A percentile compares a stretch with the other conserved stretches of the same genome.
Conservation (phyloP, 2,888 invertebrate species). For the Drosophila meridionalis region DNA sequence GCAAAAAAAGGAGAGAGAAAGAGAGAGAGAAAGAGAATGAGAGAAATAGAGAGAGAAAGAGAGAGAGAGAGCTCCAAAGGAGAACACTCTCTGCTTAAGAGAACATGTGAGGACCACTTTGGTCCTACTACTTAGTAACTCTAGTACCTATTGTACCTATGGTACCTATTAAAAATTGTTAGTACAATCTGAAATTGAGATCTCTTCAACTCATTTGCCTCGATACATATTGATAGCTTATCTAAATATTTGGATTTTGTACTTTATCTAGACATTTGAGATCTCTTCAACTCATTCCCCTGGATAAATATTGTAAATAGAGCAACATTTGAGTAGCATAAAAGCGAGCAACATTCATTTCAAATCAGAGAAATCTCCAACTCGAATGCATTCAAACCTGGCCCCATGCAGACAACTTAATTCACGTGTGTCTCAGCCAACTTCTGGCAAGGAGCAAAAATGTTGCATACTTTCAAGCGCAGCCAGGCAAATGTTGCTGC, state of each 20-base stretch:
- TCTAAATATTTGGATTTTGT: background rate
- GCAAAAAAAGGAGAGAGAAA: too few relatives aligned
- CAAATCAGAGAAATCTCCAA: background rate
- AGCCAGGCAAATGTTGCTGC: slow-evolving; percentile 9
- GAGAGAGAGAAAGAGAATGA: too few relatives aligned
- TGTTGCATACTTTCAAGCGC: slow-evolving; percentile 25
- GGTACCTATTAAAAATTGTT: background rate
- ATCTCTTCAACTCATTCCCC: too few relatives aligned
- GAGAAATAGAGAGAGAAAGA: too few relatives aligned
- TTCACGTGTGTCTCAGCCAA: background rate
- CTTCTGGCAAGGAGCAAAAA: background rate
- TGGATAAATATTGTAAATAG: too few relatives aligned
- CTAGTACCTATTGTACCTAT: background rate
- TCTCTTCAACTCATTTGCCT: background rate
- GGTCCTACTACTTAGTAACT: too few relatives aligned
- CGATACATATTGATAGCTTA: background rate
- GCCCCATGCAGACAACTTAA: background rate
- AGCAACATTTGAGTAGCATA: background rate
- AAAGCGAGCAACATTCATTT: background rate
- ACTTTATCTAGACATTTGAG: too few relatives aligned
- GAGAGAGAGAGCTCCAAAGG: too few relatives aligned
- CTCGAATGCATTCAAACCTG: too few relatives aligned
- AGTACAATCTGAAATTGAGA: background rate
- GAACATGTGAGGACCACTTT: too few relatives aligned
- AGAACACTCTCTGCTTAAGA: too few relatives aligned